Percentiles rank a stretch among this genome's conserved stretches.
Conservation (phyloP, 2,113 vertebrate genomes). For the Pipra filicauda region DNA sequence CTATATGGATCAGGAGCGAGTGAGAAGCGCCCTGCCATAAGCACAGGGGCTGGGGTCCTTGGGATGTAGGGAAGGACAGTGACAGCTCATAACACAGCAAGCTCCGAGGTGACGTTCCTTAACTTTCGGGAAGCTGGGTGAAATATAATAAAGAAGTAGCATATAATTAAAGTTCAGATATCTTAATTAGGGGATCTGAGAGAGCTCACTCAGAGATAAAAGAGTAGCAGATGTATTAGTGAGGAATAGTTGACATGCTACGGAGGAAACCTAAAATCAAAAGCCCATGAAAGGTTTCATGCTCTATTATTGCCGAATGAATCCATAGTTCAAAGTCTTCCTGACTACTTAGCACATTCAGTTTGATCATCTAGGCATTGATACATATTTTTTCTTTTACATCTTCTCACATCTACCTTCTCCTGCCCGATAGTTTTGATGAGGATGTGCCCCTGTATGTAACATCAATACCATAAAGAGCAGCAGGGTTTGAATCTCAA, state of each 20-base stretch:
- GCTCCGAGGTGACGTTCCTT: background rate
- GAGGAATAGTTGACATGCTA: slow-evolving; percentile 71
- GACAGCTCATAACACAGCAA: rapidly evolving
- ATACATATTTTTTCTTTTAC: slow-evolving; percentile 34
- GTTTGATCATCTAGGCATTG: slow-evolving; percentile 79
- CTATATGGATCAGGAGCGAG: rapidly evolving
- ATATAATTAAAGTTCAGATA: slow-evolving; percentile 76
- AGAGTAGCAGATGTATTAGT: slow-evolving; percentile 75
- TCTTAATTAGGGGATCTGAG: slow-evolving; percentile 80
- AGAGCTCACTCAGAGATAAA: slow-evolving; percentile 77
- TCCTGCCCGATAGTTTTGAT: slow-evolving; percentile 20
- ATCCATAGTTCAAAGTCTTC: slow-evolving; percentile 79
- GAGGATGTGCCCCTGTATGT: slow-evolving; percentile 3
- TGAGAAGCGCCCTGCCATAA: rapidly evolving
- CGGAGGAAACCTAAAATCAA: slow-evolving; percentile 78
- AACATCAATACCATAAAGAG: background rate
- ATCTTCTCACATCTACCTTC: slow-evolving; percentile 42
- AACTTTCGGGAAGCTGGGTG: slow-evolving; percentile 40
- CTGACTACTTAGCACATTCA: slow-evolving; percentile 73
- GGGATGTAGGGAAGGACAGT: rapidly evolving
- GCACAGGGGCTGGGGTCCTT: background rate
- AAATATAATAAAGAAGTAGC: slow-evolving; percentile 68
- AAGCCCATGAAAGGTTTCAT: slow-evolving; percentile 71
- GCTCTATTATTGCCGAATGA: slow-evolving; percentile 69
- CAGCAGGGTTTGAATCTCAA: background rate